Evolutionary conservation across 1,140 invertebrate species (phyloP).

Genomic region (Anastrepha ludens): DNA sequence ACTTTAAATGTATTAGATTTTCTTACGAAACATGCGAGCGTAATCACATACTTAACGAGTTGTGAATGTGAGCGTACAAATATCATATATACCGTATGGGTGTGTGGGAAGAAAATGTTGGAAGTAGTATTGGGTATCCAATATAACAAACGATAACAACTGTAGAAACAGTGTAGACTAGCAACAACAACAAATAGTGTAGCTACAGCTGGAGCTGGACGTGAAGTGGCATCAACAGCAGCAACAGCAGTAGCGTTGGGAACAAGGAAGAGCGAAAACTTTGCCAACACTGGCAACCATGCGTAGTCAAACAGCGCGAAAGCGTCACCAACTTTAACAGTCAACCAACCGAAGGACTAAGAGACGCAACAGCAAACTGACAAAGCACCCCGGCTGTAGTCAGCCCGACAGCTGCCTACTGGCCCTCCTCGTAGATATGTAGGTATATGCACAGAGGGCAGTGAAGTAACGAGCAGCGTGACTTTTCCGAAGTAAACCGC

Average conservation of each 20-base stretch:
- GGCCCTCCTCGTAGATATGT: background rate
- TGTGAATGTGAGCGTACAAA: background rate
- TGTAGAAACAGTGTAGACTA: too few species aligned
- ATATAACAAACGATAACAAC: background rate
- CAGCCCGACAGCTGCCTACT: background rate
- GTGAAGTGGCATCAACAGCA: background rate
- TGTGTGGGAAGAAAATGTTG: background rate
- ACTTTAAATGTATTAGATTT: conserved; percentile 1
- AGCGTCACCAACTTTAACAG: background rate
- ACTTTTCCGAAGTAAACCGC: background rate
- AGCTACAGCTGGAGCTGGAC: background rate
- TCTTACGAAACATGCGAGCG: background rate
- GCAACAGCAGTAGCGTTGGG: conserved; percentile 15
- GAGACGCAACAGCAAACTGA: background rate
- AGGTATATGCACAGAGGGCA: background rate
- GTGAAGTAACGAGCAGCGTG: background rate
- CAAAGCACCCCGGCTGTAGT: background rate
- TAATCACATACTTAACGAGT: conserved; percentile 2
- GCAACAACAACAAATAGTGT: background rate
- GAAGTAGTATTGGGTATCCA: background rate
- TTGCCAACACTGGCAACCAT: background rate
- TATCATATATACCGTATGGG: too few species aligned
- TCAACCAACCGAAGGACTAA: background rate
- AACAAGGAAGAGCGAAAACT: conserved; percentile 4
- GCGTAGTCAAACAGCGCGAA: background rate